These are phyloP conservation scores for Lamproptera curius DNA, from an alignment of 2,888 invertebrate genomes.

Conservation along the genomic window DNA sequence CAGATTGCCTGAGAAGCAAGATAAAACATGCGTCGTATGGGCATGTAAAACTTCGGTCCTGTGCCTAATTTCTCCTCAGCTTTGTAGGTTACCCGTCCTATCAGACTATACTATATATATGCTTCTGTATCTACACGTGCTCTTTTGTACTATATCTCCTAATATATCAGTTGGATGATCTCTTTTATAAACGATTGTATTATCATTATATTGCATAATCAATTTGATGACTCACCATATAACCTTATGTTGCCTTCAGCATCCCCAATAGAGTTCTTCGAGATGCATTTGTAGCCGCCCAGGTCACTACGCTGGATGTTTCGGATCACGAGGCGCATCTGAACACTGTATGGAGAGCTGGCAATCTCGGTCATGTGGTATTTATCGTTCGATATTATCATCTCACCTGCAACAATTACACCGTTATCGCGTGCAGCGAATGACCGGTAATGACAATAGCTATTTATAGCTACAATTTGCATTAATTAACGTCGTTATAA, in stretches of 20 bases:
- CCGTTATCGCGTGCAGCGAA: conserved; percentile 5
- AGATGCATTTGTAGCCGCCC: conserved; percentile 94
- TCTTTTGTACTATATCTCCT: too few species aligned
- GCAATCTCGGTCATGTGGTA: conserved; percentile 89
- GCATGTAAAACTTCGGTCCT: too few species aligned
- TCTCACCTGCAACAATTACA: conserved; percentile 82
- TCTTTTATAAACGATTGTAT: too few species aligned
- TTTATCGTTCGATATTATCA: conserved; percentile 93
- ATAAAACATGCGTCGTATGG: too few species aligned
- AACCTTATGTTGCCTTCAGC: conserved; percentile 93
- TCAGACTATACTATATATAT: too few species aligned
- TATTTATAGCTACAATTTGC: conserved; percentile 12
- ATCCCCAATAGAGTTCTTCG: conserved; percentile 94
- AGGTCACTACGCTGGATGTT: conserved; percentile 87
- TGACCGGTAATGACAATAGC: conserved; percentile 4
- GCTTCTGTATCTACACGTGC: too few species aligned
- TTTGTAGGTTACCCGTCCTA: too few species aligned
- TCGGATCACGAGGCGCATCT: conserved; percentile 88
- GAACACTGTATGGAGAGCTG: conserved; percentile 89
- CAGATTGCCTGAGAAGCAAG: too few species aligned
- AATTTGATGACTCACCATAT: conserved; percentile 82
- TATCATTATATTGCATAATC: too few species aligned
- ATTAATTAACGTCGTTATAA: conserved; percentile 2
- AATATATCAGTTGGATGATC: too few species aligned
- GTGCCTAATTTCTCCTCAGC: too few species aligned